These are phyloP conservation scores for Drosophila robusta DNA, from an alignment of 2,888 invertebrate species.

Conservation along the genomic window DNA sequence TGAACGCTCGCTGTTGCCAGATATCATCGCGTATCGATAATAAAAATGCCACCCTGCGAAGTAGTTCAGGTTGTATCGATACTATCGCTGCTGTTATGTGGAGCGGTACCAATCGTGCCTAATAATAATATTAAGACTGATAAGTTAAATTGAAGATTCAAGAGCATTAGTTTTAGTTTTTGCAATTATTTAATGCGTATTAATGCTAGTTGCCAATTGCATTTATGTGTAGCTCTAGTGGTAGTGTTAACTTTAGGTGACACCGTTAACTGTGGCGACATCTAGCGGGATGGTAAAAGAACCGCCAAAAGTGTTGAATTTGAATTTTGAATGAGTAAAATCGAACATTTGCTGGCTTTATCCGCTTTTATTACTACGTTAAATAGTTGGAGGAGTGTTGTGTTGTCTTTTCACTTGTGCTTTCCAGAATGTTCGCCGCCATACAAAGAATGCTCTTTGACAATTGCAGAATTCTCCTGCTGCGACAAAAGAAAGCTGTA, in stretches of 20 bases:
- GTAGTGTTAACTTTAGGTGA: not conserved
- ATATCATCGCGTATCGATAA: constrained; percentile 34
- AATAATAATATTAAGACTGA: too few species aligned
- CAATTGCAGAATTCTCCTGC: not conserved
- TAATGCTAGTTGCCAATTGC: too few species aligned
- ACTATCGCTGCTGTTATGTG: not conserved
- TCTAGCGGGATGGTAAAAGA: constrained; percentile 1
- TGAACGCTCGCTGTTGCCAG: constrained; percentile 40
- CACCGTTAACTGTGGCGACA: constrained; percentile 1
- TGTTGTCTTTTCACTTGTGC: not conserved
- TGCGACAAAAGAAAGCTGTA: not conserved
- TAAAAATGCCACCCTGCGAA: constrained; percentile 10
- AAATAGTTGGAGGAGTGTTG: not conserved
- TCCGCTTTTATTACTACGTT: not conserved
- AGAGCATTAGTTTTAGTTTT: too few species aligned
- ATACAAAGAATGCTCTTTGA: not conserved
- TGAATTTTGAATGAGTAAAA: not conserved
- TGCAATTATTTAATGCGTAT: too few species aligned
- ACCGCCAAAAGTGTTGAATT: not conserved
- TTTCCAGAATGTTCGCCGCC: not conserved
- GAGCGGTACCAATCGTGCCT: not conserved
- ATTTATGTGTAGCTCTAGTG: constrained; percentile 8
- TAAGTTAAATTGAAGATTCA: too few species aligned
- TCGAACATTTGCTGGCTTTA: too few species aligned
- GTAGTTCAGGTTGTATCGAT: constrained; percentile 17